Percentiles rank a stretch among this genome's conserved stretches.
Evolutionary conservation across 2,888 invertebrate genomes (phyloP).

Genomic region (Steromphala cineraria): DNA sequence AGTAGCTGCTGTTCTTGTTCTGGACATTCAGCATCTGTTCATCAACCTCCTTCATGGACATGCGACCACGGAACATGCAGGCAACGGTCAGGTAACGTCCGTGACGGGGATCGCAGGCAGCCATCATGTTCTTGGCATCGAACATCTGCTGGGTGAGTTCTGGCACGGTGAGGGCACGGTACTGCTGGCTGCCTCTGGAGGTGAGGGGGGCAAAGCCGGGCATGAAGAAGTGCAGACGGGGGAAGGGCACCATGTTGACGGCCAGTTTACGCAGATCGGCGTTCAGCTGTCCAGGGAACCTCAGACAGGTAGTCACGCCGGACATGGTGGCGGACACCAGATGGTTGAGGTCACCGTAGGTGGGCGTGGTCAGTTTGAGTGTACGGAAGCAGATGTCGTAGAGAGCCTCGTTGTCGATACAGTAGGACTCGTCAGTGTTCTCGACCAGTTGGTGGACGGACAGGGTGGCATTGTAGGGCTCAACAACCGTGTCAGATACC

Average conservation of each 20-base stretch:
- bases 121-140: slow-evolving; percentile 90
- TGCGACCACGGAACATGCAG: slow-evolving; percentile 72
- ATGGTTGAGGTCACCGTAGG: slow-evolving; percentile 91
- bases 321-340: slow-evolving; percentile 77
- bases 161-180: slow-evolving; percentile 37
- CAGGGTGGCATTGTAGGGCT: slow-evolving; percentile 89
- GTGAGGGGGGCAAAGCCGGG: neutral
- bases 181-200: neutral
- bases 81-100: slow-evolving; percentile 71
- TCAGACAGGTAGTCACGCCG: neutral
- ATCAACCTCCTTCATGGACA: slow-evolving; percentile 78
- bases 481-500: slow-evolving; percentile 84
- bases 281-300: neutral
- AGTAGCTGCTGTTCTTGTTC: slow-evolving; percentile 59
- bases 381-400: slow-evolving; percentile 93
- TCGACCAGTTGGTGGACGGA: slow-evolving; percentile 83
- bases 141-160: slow-evolving; percentile 82
- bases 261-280: neutral
- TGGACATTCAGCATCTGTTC: slow-evolving; percentile 90
- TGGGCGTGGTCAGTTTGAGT: slow-evolving; percentile 86
- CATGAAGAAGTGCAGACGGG: slow-evolving; percentile 4
- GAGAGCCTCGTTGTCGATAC: slow-evolving; percentile 91
- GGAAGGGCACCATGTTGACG: slow-evolving; percentile 3
- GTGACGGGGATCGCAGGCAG: slow-evolving; percentile 67
- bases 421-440: slow-evolving; percentile 91